Base-by-base conservation (phyloP, 1,140 invertebrate species). In the Galleria mellonella region DNA sequence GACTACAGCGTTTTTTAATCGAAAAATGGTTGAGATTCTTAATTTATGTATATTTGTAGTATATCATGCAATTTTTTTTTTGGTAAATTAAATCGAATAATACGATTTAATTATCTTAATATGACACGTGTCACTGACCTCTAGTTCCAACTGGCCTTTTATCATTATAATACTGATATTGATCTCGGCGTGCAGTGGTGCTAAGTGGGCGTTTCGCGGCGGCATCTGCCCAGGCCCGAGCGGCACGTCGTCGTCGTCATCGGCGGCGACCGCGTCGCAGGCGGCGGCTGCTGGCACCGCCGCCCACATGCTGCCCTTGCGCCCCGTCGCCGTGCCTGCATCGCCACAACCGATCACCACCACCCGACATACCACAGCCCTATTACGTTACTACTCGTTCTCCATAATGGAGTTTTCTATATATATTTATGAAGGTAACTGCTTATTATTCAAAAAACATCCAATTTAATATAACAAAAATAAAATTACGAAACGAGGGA, bases 81-180 rank as follows among this genome's bases (percentile, higher is more conserved):
- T n/a, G n/a, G n/a, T n/a, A n/a, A n/a, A n/a, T n/a, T n/a, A n/a
- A n/a, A n/a, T n/a, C n/a, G n/a, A n/a, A n/a, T n/a, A n/a, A n/a
- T n/a, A n/a, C n/a, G n/a, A n/a, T n/a, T n/a, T n/a, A n/a, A n/a
- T n/a, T 23, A 23, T 23, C 17, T 3, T 23, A 23, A n/a, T 23
- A 2, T 23, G 6, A 23, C 17, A 3, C 2, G 2, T 23, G 6
- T 23, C 27, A 49, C 14, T 51, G 4, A 97, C 93, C 82, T 97
- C 95, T 9, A 98, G 93, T 81, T 97, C 95, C 9, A 98, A 89
- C 67, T 95, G 94, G 55, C 95, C 95, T 85, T 97, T 97, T 63
- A 94, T 94, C 84, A 97, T 93, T 58, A 94, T 90, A 47, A 98
- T 91, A 14, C 94, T 95, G 67, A 98, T 86, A 69, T 95, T 94